Evolutionary conservation across 2,797 vertebrate species (phyloP).

Genomic region (Anniella stebbinsi): DNA sequence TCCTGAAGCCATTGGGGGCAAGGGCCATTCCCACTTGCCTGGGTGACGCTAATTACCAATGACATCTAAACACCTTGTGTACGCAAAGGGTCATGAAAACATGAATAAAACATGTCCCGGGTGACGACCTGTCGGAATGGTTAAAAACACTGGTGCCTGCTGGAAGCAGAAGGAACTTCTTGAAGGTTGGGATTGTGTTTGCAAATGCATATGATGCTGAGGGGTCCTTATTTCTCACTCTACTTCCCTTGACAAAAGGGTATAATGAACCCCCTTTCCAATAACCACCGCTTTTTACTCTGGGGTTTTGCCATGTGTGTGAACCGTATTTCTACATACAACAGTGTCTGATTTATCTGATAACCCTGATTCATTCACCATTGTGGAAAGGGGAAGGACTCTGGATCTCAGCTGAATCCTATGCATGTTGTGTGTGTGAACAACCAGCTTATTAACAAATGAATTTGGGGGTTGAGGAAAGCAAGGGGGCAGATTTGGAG

Average conservation of each 20-base stretch:
- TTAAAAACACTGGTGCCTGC: slow-evolving; percentile 16
- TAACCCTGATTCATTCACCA: not conserved
- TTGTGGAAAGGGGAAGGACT: not conserved
- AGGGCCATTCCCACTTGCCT: slow-evolving; percentile 29
- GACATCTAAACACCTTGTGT: slow-evolving; percentile 54
- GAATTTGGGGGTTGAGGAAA: not conserved
- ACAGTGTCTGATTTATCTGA: not conserved
- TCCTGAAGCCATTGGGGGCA: not conserved
- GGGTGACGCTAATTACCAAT: slow-evolving; percentile 63
- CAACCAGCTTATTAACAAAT: not conserved
- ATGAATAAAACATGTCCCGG: slow-evolving; percentile 57
- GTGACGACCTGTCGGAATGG: slow-evolving; percentile 56
- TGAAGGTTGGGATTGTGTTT: slow-evolving; percentile 26
- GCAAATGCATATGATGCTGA: slow-evolving; percentile 31
- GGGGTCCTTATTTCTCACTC: not conserved
- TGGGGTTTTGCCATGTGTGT: slow-evolving; percentile 7
- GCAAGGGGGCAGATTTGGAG: not conserved
- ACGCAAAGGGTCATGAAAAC: slow-evolving; percentile 9
- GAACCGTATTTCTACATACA: not conserved
- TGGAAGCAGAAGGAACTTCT: slow-evolving; percentile 49
- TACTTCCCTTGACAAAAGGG: not conserved
- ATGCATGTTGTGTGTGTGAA: not conserved
- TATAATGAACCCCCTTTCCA: not conserved
- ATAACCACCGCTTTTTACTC: not conserved
- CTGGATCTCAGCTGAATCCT: not conserved